Base-by-base conservation (phyloP, 2,888 invertebrate genomes). In the Hypomecis punctinalis region DNA sequence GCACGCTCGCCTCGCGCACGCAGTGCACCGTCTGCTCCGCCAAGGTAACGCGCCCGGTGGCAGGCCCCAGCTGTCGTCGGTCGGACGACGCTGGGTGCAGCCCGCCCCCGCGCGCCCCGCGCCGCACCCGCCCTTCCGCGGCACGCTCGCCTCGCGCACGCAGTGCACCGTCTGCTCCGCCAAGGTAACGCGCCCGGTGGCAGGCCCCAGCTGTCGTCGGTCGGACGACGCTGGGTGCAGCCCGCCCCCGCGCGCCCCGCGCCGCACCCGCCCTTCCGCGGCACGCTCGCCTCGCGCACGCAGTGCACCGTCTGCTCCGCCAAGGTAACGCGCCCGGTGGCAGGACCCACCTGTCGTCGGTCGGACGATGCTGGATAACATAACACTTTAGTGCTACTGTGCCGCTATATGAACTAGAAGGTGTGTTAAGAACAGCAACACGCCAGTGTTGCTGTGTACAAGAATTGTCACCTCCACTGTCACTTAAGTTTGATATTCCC, bases 11-110 rank as follows among this genome's bases (percentile, higher is more conserved):
- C 63, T 86, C 89, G 3, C 71, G 91, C 9, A 85, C 91, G 60
- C 90, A 90, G 77, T 93, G 93, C 80, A 91, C 93, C 35, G 89
- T 86, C 40, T 93, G 93, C 80, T 83, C 81, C 5, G 77, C 84
- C 45, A 93, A 93, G 88, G 92, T 92, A 66, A 48, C 23, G 55
- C 56, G 6, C 35, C 47, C 6, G 6, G 6, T 35, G n/a, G n/a
- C 39, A 39, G 5, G n/a, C n/a, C n/a, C 77, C 93, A 91, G 78
- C 82, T 93, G 77, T 86, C 88, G 91, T 67, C 93, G 79, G 72
- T 90, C 90, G 74, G 93, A 85, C 81, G 93, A 82, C 88, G 84
- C 80, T 88, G 84, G 86, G 77, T 70, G 74, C 80, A 71, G 78
- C 67, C 85, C 37, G 83, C 87, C 36, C 80, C 82, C 45, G 84